Conservation (phyloP, 2,797 vertebrate genomes). For the Helarctos malayanus region DNA sequence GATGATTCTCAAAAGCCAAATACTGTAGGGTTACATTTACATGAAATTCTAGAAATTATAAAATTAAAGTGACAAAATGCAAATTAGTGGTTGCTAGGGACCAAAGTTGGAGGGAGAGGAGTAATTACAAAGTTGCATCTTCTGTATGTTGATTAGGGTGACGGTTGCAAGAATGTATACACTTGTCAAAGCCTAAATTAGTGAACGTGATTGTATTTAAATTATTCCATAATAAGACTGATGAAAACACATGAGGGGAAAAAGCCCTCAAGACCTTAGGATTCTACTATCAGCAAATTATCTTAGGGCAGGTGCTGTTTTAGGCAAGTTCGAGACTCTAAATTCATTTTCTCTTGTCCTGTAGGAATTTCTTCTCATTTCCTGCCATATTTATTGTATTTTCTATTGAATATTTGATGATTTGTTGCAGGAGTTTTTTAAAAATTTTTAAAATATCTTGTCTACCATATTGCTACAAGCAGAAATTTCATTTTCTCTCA, state of each 20-base stretch:
- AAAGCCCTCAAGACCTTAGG: not conserved
- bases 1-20: not conserved
- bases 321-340: not conserved
- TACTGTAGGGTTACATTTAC: not conserved
- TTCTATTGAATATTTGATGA: not conserved
- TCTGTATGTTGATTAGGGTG: not conserved
- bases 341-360: not conserved
- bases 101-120: not conserved
- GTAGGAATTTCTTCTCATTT: not conserved
- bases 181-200: not conserved
- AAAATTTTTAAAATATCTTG: not conserved
- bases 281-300: not conserved
- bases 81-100: not conserved
- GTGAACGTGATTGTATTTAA: not conserved
- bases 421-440: not conserved
- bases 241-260: not conserved
- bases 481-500: not conserved
- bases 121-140: not conserved
- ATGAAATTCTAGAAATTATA: not conserved
- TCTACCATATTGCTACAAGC: not conserved
- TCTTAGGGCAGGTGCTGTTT: not conserved
- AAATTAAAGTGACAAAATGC: not conserved
- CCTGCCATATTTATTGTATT: not conserved
- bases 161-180: not conserved
- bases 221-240: not conserved